Conservation (phyloP, 2,888 invertebrate species). For the Selenia dentaria region DNA sequence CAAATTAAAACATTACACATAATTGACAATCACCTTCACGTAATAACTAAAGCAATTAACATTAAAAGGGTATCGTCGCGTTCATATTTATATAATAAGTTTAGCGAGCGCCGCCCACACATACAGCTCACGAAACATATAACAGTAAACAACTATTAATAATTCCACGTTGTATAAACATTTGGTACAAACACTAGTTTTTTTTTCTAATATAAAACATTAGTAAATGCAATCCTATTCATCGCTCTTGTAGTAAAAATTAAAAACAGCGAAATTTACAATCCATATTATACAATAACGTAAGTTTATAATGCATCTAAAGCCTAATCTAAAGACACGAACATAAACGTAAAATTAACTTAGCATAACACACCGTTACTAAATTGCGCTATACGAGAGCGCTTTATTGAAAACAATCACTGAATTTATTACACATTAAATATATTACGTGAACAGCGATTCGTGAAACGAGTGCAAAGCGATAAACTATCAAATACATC, state of each 20-base stretch:
- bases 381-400: constrained; percentile 34
- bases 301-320: constrained; percentile 35
- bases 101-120: constrained; percentile 20
- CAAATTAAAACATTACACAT: constrained; percentile 45
- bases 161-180: constrained; percentile 61
- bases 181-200: constrained; percentile 81
- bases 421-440: constrained; percentile 40
- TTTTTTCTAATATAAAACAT: constrained; percentile 78
- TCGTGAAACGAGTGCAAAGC: constrained; percentile 18
- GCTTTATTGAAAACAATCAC: constrained; percentile 46
- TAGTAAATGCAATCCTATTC: constrained; percentile 82
- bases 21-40: constrained; percentile 74
- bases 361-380: constrained; percentile 40
- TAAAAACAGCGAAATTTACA: constrained; percentile 70
- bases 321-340: constrained; percentile 34
- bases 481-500: constrained; percentile 1
- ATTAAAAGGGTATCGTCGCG: constrained; percentile 17
- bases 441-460: constrained; percentile 31
- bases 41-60: constrained; percentile 48
- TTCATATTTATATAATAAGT: constrained; percentile 29
- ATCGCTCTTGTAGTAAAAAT: constrained; percentile 54
- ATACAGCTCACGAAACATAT: constrained; percentile 13
- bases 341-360: constrained; percentile 35
- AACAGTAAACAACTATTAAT: constrained; percentile 43
- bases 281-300: constrained; percentile 64